These are phyloP conservation scores for Euzophera pinguis DNA, from an alignment of 2,888 invertebrate genomes.

Conservation along the genomic window DNA sequence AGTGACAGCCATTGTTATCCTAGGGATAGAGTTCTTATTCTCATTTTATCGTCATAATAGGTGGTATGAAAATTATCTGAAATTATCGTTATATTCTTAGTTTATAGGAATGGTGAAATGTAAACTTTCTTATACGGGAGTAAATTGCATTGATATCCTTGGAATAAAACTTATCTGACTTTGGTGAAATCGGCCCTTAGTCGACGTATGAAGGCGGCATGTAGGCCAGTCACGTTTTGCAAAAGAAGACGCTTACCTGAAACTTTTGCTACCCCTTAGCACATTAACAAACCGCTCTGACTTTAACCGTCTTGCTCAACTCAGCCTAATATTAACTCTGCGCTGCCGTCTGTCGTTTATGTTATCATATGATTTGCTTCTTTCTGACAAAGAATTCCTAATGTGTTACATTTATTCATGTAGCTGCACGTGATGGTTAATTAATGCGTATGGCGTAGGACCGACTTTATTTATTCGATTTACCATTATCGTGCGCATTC, in stretches of 20 bases:
- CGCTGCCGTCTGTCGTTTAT: conserved; percentile 20
- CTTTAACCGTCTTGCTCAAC: conserved; percentile 45
- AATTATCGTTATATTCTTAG: no score
- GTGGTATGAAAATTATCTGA: no score
- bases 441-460: not conserved
- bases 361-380: conserved; percentile 22
- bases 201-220: conserved; percentile 33
- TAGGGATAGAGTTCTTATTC: no score
- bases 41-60: no score
- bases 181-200: no score
- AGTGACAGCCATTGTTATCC: no score
- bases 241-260: conserved; percentile 76
- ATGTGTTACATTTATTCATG: conserved; percentile 15
- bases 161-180: no score
- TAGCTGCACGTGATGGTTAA: conserved; percentile 3
- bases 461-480: not conserved
- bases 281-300: conserved; percentile 64
- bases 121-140: no score
- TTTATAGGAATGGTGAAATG: no score
- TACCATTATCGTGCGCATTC: not conserved
- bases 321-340: conserved; percentile 39
- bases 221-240: conserved; percentile 67
- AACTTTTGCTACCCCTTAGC: conserved; percentile 74
- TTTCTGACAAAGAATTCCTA: conserved; percentile 8
- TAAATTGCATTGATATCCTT: no score